Evolutionary conservation across 2,888 invertebrate species (phyloP).

Genomic region (Cheiracanthium punctorium): DNA sequence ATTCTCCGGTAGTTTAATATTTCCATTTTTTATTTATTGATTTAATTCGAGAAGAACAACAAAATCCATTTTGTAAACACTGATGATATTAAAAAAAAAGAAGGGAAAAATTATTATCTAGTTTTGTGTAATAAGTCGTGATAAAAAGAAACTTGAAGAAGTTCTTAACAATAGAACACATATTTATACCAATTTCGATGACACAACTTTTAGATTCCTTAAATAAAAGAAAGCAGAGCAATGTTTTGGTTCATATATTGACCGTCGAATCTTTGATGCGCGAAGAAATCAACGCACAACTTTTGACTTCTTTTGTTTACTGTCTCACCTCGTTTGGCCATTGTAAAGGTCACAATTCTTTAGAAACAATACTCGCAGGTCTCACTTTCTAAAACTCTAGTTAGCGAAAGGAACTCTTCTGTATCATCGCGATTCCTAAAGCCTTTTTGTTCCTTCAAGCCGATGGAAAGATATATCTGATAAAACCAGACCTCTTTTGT

Average conservation of each 20-base stretch:
- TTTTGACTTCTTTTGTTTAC: slow-evolving; percentile 35
- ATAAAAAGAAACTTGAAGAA: no score
- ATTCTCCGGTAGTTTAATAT: no score
- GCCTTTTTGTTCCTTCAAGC: slow-evolving; percentile 41
- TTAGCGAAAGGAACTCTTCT: slow-evolving; percentile 36
- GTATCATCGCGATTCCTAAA: slow-evolving; percentile 32
- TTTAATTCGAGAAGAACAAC: no score
- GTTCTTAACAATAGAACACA: no score
- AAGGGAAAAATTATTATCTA: no score
- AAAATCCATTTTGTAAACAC: no score
- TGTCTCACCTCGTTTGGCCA: slow-evolving; percentile 43
- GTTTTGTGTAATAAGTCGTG: no score
- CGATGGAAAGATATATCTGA: slow-evolving; percentile 44
- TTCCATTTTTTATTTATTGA: no score
- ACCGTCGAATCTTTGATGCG: slow-evolving; percentile 29
- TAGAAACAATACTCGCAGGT: slow-evolving; percentile 28
- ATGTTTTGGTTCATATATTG: neutral
- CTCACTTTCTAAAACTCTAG: slow-evolving; percentile 58
- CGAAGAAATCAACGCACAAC: slow-evolving; percentile 13
- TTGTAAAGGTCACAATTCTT: slow-evolving; percentile 56
- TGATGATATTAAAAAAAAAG: no score
- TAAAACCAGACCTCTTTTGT: slow-evolving; percentile 48
- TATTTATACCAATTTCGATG: no score
- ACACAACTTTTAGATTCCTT: no score
- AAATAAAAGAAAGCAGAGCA: neutral